Base-by-base conservation (phyloP, 2,888 invertebrate species). In the Morpho achilles region DNA sequence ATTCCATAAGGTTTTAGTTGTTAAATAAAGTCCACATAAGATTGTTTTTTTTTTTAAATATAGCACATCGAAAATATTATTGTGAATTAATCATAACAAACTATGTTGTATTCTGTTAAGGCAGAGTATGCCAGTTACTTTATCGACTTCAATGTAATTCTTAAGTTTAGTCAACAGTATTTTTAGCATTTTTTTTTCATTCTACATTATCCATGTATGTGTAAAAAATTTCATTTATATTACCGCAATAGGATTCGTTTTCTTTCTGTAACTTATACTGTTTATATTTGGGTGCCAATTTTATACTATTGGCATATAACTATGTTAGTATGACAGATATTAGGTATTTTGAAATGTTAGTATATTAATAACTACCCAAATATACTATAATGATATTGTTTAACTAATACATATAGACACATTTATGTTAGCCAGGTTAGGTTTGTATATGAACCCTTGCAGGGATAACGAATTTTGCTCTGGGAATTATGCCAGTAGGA, bases 351-450 rank as follows among this genome's bases (percentile, higher is more conserved):
- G 60, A 60, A 58, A 61, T 58, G 62, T 62, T 64, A 60, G 62
- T 50, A 64, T 56, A 60, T 61, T 61, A 56, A 56, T 66, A 62
- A 62, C 45, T 66, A 77, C 71, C 75, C 76, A 76, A 77, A 78
- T 77, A 75, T 74, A 73, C 73, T 71, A 67, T 69, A 74, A 76
- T 68, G 73, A 80, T 81, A 82, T 84, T 81, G 77, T 79, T 79
- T 82, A 79, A 80, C 76, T 84, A 79, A 82, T 78, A 76, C 74
- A 75, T 80, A 79, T 75, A 77, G 76, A 71, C 70, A 75, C 76
- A 76, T 74, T 70, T 74, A 75, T 77, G 72, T 72, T 73, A 73
- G 74, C 72, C 67, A 70, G 61, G 53, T 61, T 59, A 69, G 61
- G 63, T 61, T 66, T 16, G 16, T 1, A 16, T 70, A 53, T 44